phyloP scores from a whole-genome alignment of 23 tunicate species.

The Halocynthia roretzi region DNA sequence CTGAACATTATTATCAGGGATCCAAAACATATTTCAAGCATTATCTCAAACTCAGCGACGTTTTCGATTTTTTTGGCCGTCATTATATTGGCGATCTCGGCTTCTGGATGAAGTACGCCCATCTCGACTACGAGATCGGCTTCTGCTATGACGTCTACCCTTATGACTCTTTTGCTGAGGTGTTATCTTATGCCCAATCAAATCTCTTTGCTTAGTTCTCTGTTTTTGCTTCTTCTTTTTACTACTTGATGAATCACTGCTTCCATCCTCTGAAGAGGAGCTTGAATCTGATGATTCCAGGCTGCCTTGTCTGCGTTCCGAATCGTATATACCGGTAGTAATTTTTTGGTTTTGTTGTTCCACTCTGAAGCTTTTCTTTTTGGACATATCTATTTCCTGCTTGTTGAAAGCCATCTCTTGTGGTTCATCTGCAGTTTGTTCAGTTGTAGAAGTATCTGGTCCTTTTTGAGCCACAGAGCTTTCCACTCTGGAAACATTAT shows the following conservation, averaged over 20 bases:
- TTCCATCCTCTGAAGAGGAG: neutral
- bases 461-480: too few relatives aligned
- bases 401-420: too few relatives aligned
- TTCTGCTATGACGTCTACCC: neutral
- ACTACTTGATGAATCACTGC: neutral
- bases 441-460: too few relatives aligned
- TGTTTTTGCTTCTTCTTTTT: neutral
- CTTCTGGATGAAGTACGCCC: neutral
- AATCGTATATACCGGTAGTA: neutral
- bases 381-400: too few relatives aligned
- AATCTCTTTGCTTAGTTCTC: neutral
- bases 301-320: neutral
- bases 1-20: too few relatives aligned
- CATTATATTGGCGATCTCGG: neutral
- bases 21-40: neutral
- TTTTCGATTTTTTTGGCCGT: neutral
- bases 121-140: too few relatives aligned
- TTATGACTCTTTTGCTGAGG: neutral
- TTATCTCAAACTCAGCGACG: neutral
- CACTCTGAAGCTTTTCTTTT: too few relatives aligned
- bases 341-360: too few relatives aligned
- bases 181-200: neutral
- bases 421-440: too few relatives aligned
- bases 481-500: too few relatives aligned
- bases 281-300: neutral